Base-by-base conservation (phyloP, 2,797 vertebrate genomes). In the Kryptolebias ocellatus region DNA sequence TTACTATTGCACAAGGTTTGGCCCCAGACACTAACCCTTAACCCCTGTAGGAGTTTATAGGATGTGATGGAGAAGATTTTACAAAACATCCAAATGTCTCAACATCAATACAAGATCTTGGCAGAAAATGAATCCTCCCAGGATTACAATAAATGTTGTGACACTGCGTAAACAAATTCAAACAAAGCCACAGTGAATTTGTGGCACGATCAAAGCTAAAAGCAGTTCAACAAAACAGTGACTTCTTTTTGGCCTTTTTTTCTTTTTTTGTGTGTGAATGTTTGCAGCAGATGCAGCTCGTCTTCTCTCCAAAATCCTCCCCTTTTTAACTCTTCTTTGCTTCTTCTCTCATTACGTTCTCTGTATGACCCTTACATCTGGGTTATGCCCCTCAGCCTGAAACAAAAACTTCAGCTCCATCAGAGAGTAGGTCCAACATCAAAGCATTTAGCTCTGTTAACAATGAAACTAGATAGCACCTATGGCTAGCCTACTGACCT, bases 401-500 rank as follows among this genome's bases (percentile, higher is more conserved):
- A 89, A 88, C 68, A 53, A 78, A 84, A 84, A 80, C 72, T 80
- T 58, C 37, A 65, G 72, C 70, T 61, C 62, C 0, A 3, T 47
- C 70, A 9, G 34, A 31, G 62, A 28, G 57, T 57, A 16, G 3
- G 53, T 39, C 37, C 42, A 11, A 84, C 89, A 92, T 91, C 88
- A 92, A 92, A 90, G 89, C 59, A 7, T 27, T 29, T 52, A 66
- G 7, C 60, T 72, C 79, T 74, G 76, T 82, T 87, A 85, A 74
- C 67, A n/a, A 44, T 85, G 84, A 86, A 90, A 92, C 79, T 54
- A 79, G 89, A 92, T 87, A 87, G 83, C 29, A 1, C 60, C 81
- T 70, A 60, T 72, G 78, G 77, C 78, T 71, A 71, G 71, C 65
- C 77, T 37, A 7, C 59, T 83, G 89, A 87, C 78, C 84, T 14